These are phyloP conservation scores for Xenopus tropicalis DNA, from an alignment of 2,113 vertebrate genomes.

Conservation along the genomic window UCB_Xtro_10.0 CM004446.2:14802501-14803000, in stretches of 20 bases:
- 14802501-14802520: conserved; percentile 69
- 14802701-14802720: conserved; percentile 86
- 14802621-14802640: conserved; percentile 65
- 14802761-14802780: conserved; percentile 86
- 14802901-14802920: too few species aligned
- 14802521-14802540: conserved; percentile 73
- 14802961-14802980: too few species aligned
- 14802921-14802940: too few species aligned
- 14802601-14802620: too few species aligned
- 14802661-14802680: conserved; percentile 86
- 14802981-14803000: too few species aligned
- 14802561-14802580: too few species aligned
- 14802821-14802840: conserved; percentile 86
- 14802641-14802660: conserved; percentile 80
- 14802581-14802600: too few species aligned
- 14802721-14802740: conserved; percentile 86
- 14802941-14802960: too few species aligned
- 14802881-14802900: too few species aligned
- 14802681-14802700: conserved; percentile 82
- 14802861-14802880: too few species aligned
- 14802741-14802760: conserved; percentile 92
- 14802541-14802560: not conserved
- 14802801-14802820: conserved; percentile 85
- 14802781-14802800: conserved; percentile 88
- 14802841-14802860: conserved; percentile 68